A percentile compares a stretch with the other conserved stretches of the same genome.
Conservation (phyloP, 1,140 invertebrate species). For the Tetramorium alpestre region DNA sequence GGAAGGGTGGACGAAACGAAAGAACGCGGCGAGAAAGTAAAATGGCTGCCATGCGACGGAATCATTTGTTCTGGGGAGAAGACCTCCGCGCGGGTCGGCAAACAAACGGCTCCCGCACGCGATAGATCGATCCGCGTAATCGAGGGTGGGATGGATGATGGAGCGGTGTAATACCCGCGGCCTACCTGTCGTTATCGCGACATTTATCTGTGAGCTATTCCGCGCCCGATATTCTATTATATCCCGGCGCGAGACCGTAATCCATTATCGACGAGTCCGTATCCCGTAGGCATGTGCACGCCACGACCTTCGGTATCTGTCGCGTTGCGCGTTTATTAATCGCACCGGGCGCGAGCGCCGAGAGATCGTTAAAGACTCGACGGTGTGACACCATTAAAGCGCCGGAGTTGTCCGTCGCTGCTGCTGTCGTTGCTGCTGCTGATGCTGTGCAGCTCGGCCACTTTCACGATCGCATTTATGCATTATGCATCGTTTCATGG, state of each 20-base stretch:
- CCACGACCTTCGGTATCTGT: slow-evolving; percentile 52
- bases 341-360: slow-evolving; percentile 28
- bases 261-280: slow-evolving; percentile 64
- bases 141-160: slow-evolving; percentile 77
- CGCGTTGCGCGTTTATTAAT: slow-evolving; percentile 49
- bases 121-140: slow-evolving; percentile 78
- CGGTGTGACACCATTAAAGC: slow-evolving; percentile 46
- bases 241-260: slow-evolving; percentile 67
- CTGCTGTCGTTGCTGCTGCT: not conserved
- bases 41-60: slow-evolving; percentile 66
- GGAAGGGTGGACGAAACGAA: not conserved
- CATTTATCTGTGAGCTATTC: slow-evolving; percentile 75
- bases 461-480: slow-evolving; percentile 27
- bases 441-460: not conserved
- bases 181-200: slow-evolving; percentile 75
- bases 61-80: slow-evolving; percentile 67
- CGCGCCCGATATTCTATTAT: slow-evolving; percentile 74
- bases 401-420: slow-evolving; percentile 1
- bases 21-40: slow-evolving; percentile 29
- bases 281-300: not conserved
- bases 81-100: slow-evolving; percentile 42
- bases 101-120: slow-evolving; percentile 69
- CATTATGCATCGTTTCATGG: slow-evolving; percentile 1
- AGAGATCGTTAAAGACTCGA: slow-evolving; percentile 57
- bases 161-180: slow-evolving; percentile 71